Base-by-base conservation (phyloP, 1,140 invertebrate genomes). In the Vanessa atalanta region DNA sequence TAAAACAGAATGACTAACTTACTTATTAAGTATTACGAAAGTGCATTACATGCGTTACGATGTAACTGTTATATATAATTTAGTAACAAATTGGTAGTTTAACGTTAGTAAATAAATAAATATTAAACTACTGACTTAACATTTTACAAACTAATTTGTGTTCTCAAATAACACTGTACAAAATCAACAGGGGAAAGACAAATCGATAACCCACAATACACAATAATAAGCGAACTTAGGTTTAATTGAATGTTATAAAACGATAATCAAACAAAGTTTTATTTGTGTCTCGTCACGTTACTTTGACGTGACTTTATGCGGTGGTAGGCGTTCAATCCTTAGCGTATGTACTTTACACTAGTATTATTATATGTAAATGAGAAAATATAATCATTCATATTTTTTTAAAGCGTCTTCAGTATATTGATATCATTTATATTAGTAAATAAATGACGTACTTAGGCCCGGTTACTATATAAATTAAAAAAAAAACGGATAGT, bases 1-100 rank as follows among this genome's bases (percentile, higher is more conserved):
- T 81, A 86, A 88, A 90, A 89, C 86, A 89, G 79, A 89, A 89
- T 83, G 80, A 75, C 85, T 86, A 87, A 86, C 81, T 86, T 88
- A 89, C 48, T 75, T 78, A 78, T 77, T 74, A 82, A 80, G 75
- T 81, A 78, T 88, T 87, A 88, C 79, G 79, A 86, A 84, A 83
- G 83, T 86, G 88, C 87, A 87, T 88, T 85, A 85, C 83, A 88
- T 90, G 86, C 85, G 70, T 83, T 77, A 79, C 77, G 73, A 85
- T 77, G 78, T 88, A 86, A 87, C 79, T 78, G 77, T 81, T 77
- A 82, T 87, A 81, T 84, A 87, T 84, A 72, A 80, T 79, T 73
- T 79, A 83, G 76, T 81, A 89, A 87, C 83, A 87, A 83, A 83
- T 80, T 79, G 70, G 81, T 80, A 79, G 65, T 79, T 83, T 75